These are phyloP conservation scores for Polietes domitor DNA, from an alignment of 2,888 invertebrate genomes.

Conservation along the genomic window DNA sequence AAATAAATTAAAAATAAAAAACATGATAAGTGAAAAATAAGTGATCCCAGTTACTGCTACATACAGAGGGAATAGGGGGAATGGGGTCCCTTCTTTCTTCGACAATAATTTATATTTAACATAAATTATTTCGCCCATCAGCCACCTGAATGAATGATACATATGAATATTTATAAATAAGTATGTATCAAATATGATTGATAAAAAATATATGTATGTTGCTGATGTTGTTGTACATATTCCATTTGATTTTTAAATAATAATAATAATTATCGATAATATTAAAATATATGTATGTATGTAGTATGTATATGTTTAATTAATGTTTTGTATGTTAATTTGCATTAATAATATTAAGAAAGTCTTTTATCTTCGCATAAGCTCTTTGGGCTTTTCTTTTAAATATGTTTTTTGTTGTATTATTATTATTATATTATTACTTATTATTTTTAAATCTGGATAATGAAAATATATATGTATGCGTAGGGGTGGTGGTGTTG, in stretches of 20 bases:
- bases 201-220: constrained; percentile 1
- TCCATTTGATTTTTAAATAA: constrained; percentile 49
- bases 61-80: too few species aligned
- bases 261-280: constrained; percentile 45
- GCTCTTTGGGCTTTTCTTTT: constrained; percentile 72
- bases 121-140: not conserved
- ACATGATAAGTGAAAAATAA: too few species aligned
- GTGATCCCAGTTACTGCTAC: too few species aligned
- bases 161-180: not conserved
- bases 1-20: too few species aligned
- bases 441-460: constrained; percentile 54
- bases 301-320: constrained; percentile 46
- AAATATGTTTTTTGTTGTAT: constrained; percentile 36
- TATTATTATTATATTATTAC: constrained; percentile 48
- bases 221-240: constrained; percentile 23
- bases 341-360: constrained; percentile 62
- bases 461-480: constrained; percentile 61
- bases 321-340: constrained; percentile 35
- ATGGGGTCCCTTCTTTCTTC: not conserved
- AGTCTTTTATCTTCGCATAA: constrained; percentile 73
- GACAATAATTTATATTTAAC: not conserved
- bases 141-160: not conserved
- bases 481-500: constrained; percentile 31
- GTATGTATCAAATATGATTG: not conserved
- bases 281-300: constrained; percentile 56